Percentiles rank a stretch among this genome's conserved stretches.
Conservation (phyloP, 2,797 vertebrate genomes). For the Poecilia gillii region DNA sequence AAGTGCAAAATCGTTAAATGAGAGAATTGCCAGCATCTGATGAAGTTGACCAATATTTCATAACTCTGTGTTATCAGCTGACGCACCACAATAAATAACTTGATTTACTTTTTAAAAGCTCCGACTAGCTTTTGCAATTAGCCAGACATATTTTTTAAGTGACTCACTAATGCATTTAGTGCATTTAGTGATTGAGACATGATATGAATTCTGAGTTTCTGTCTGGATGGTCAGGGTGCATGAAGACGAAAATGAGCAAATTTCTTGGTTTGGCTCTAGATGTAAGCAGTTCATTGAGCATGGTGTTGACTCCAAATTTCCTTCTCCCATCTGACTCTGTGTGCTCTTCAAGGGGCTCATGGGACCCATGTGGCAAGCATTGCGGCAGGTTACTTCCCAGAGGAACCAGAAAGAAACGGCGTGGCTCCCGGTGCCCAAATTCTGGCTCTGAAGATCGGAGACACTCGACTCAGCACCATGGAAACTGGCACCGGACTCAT, state of each 20-base stretch:
- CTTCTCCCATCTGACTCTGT: conserved; percentile 15
- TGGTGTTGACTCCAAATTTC: neutral
- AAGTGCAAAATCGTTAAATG: neutral
- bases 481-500: conserved; percentile 99
- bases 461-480: conserved; percentile 98
- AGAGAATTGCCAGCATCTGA: neutral
- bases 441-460: conserved; percentile 96
- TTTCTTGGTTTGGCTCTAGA: neutral
- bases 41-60: neutral
- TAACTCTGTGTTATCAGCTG: neutral
- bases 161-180: neutral
- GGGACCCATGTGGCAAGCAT: conserved; percentile 98
- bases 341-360: conserved; percentile 87
- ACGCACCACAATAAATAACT: neutral
- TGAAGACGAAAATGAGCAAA: neutral
- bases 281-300: neutral
- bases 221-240: neutral
- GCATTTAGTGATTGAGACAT: neutral
- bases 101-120: neutral
- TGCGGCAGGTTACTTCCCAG: conserved; percentile 95
- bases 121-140: neutral
- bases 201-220: neutral
- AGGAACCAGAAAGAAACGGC: conserved; percentile 94
- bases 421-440: conserved; percentile 96
- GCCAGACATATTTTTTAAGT: neutral